Percentiles rank a stretch among this genome's conserved stretches.
Evolutionary conservation across 2,888 invertebrate genomes (phyloP).

Genomic region (Mythimna impura): DNA sequence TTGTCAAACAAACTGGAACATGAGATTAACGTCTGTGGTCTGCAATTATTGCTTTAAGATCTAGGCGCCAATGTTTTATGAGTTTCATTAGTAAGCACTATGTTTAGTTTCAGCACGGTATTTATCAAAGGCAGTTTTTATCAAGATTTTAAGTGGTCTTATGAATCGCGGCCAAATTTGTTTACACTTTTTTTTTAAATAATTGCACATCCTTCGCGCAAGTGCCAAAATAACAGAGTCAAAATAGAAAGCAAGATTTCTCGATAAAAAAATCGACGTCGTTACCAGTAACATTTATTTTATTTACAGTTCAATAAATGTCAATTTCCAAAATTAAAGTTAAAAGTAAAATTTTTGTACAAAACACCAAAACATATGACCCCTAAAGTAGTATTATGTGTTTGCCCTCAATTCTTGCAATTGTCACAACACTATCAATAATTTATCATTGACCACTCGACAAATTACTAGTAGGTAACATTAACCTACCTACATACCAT

Average conservation of each 20-base stretch:
- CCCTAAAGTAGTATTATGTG: conserved; percentile 50
- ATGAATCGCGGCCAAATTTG: conserved; percentile 10
- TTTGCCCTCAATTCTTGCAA: conserved; percentile 47
- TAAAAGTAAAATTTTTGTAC: conserved; percentile 10
- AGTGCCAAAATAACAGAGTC: no score
- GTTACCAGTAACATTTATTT: conserved; percentile 14
- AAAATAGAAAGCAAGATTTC: background rate
- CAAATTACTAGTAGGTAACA: no score
- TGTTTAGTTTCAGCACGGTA: conserved; percentile 5
- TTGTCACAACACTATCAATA: conserved; percentile 11
- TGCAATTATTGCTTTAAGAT: conserved; percentile 59
- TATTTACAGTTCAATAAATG: conserved; percentile 15
- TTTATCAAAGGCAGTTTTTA: conserved; percentile 30
- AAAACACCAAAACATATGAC: conserved; percentile 39
- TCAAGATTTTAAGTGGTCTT: conserved; percentile 38
- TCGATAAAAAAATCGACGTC: background rate
- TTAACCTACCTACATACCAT: background rate
- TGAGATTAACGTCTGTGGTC: conserved; percentile 50
- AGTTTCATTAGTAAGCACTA: conserved; percentile 35
- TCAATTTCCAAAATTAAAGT: conserved; percentile 12
- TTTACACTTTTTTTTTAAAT: conserved; percentile 9
- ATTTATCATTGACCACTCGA: no score
- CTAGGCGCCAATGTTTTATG: conserved; percentile 54
- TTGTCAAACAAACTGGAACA: conserved; percentile 62
- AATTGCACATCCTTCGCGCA: background rate